phyloP scores from a whole-genome alignment of 2,113 vertebrate genomes.

The Bubo scandiacus region DNA sequence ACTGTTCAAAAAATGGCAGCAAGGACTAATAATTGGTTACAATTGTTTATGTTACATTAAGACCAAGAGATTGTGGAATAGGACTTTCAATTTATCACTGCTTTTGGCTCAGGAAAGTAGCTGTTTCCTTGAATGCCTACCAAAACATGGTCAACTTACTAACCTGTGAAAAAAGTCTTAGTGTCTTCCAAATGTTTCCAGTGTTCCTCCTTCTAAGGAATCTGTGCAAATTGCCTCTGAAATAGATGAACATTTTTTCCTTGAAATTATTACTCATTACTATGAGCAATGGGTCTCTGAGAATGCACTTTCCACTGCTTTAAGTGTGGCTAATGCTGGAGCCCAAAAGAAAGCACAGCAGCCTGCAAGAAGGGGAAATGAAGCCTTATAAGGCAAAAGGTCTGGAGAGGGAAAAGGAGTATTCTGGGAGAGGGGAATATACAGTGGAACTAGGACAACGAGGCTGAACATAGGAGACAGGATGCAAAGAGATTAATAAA shows the following conservation, averaged over 20 bases:
- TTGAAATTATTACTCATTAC: background rate
- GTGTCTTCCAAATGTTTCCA: background rate
- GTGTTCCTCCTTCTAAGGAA: background rate
- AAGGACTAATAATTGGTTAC: background rate
- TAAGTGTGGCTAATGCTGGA: background rate
- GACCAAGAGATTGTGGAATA: background rate
- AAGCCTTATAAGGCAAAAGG: background rate
- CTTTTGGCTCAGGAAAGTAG: background rate
- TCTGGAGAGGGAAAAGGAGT: background rate
- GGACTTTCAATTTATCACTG: background rate
- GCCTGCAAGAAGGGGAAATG: background rate
- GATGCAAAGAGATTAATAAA: background rate
- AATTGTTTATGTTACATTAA: background rate
- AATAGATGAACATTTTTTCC: background rate
- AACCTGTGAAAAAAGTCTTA: background rate
- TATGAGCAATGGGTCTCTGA: background rate
- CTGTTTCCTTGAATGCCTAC: background rate
- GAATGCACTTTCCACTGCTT: background rate
- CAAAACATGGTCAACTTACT: background rate
- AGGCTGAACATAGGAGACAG: background rate
- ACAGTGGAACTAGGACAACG: background rate
- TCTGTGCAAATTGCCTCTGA: background rate
- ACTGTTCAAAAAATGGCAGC: background rate
- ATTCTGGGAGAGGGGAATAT: background rate
- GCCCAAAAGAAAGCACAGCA: background rate